Conservation (phyloP, 2,888 invertebrate genomes). For the Steromphala cineraria region DNA sequence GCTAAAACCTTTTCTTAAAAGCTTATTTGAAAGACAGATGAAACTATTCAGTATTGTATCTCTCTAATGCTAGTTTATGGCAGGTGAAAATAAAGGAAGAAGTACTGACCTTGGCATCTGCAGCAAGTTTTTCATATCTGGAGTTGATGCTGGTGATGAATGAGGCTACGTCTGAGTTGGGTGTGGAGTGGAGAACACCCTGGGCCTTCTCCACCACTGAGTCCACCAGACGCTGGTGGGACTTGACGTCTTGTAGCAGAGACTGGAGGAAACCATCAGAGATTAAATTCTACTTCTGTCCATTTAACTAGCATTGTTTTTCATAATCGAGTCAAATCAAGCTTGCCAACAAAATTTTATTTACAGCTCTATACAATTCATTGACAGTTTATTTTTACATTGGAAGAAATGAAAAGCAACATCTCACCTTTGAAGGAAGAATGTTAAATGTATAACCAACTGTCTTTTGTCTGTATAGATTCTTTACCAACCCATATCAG, state of each 20-base stretch:
- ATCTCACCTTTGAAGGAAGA: neutral
- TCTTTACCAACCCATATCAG: too few relatives aligned
- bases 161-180: constrained; percentile 63
- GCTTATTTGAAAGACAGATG: too few relatives aligned
- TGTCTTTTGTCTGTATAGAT: too few relatives aligned
- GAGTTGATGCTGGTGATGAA: constrained; percentile 65
- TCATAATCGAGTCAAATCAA: neutral
- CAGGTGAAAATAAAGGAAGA: too few relatives aligned
- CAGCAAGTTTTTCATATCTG: constrained; percentile 63
- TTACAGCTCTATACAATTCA: too few relatives aligned
- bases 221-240: constrained; percentile 92
- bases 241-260: constrained; percentile 89
- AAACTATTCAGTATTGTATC: too few relatives aligned
- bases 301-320: neutral
- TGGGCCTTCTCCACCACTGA: constrained; percentile 91
- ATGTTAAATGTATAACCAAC: too few relatives aligned
- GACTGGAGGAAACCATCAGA: constrained; percentile 77
- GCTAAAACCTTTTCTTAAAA: too few relatives aligned
- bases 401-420: too few relatives aligned
- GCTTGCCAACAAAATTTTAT: neutral
- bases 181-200: constrained; percentile 82
- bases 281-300: neutral
- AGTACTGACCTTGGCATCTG: constrained; percentile 60
- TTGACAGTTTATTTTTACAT: too few relatives aligned
- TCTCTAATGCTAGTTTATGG: too few relatives aligned